Evolutionary conservation across 2,113 vertebrate genomes (phyloP).

Genomic region (Mugil cephalus): DNA sequence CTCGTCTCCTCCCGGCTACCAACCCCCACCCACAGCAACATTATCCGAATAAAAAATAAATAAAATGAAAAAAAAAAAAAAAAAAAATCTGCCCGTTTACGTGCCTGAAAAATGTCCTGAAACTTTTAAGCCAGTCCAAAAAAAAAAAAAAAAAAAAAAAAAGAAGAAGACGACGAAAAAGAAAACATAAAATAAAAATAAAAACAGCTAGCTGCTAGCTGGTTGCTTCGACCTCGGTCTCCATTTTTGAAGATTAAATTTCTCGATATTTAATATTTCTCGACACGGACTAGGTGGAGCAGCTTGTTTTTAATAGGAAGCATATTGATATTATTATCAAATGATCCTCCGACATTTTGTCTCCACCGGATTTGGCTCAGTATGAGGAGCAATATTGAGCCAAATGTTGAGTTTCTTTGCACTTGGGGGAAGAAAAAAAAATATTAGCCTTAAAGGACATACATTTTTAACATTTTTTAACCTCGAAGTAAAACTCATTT

Average conservation of each 20-base stretch:
- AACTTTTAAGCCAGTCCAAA: constrained; percentile 66
- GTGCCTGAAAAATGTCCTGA: constrained; percentile 60
- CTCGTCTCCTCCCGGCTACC: constrained; percentile 63
- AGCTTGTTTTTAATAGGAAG: constrained; percentile 69
- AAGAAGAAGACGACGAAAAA: too few relatives aligned
- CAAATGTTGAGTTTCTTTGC: constrained; percentile 57
- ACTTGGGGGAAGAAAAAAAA: too few relatives aligned
- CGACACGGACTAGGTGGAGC: constrained; percentile 71
- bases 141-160: too few relatives aligned
- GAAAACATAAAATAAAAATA: too few relatives aligned
- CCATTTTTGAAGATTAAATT: constrained; percentile 36
- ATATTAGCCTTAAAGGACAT: too few relatives aligned
- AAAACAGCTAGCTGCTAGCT: too few relatives aligned
- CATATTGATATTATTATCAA: constrained; percentile 77
- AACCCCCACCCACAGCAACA: constrained; percentile 78
- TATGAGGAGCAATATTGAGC: constrained; percentile 71
- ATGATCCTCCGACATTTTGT: constrained; percentile 78
- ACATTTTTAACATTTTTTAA: too few relatives aligned
- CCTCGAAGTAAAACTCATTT: constrained; percentile 38
- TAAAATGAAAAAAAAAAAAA: constrained; percentile 56
- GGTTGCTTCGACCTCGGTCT: background rate
- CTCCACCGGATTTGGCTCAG: constrained; percentile 68
- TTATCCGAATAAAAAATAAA: constrained; percentile 3
- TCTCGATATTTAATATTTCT: constrained; percentile 58
- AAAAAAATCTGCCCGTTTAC: constrained; percentile 39